Evolutionary conservation across 2,888 invertebrate genomes (phyloP).

Genomic region (Nudaria mundana): DNA sequence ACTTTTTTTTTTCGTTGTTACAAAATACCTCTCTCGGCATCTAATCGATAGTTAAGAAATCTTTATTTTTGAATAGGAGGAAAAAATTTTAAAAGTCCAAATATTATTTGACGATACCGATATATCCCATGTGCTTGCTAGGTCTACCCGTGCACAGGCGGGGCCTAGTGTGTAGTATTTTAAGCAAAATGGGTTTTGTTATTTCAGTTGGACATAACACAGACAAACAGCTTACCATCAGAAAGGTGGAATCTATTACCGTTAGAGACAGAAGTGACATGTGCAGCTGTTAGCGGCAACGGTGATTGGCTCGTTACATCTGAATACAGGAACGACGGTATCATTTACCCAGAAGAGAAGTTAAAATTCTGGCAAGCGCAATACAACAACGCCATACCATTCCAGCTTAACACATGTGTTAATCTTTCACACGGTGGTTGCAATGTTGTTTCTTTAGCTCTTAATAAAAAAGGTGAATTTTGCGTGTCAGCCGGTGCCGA

Average conservation of each 20-base stretch:
- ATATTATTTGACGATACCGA: too few species aligned
- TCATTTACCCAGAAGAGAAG: slow-evolving; percentile 65
- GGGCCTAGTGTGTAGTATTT: too few species aligned
- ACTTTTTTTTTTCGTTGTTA: too few species aligned
- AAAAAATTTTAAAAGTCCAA: too few species aligned
- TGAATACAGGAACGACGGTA: slow-evolving; percentile 69
- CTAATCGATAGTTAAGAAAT: too few species aligned
- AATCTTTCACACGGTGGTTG: slow-evolving; percentile 71
- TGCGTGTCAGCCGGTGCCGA: slow-evolving; percentile 72
- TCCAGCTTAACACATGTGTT: slow-evolving; percentile 64
- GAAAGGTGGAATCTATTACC: slow-evolving; percentile 66
- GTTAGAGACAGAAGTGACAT: slow-evolving; percentile 68
- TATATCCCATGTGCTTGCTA: too few species aligned
- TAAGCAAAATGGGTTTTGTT: background rate
- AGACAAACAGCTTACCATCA: slow-evolving; percentile 63
- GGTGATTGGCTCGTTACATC: slow-evolving; percentile 70
- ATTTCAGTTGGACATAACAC: slow-evolving; percentile 72
- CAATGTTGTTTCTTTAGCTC: slow-evolving; percentile 58
- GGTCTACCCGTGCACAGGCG: too few species aligned
- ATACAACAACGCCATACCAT: slow-evolving; percentile 44
- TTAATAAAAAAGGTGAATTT: slow-evolving; percentile 58
- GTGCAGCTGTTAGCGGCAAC: slow-evolving; percentile 61
- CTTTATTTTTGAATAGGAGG: too few species aligned
- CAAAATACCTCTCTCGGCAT: too few species aligned
- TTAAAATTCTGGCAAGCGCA: slow-evolving; percentile 65